Evolutionary conservation across 1,140 invertebrate species (phyloP).

Genomic region (Chironomus tepperi): DNA sequence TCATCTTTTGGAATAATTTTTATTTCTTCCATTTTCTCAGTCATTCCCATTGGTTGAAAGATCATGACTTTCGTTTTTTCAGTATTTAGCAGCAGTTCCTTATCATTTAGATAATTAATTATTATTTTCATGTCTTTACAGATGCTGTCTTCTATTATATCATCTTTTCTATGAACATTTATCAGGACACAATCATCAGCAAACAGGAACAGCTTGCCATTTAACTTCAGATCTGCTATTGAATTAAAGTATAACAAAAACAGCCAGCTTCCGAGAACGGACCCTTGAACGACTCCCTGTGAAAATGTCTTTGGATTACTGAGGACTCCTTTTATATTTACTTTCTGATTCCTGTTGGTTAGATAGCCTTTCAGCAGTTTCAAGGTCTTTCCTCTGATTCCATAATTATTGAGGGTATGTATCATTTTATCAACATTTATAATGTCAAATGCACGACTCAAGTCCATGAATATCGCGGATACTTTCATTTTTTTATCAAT

Average conservation of each 20-base stretch:
- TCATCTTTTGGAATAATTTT: background rate
- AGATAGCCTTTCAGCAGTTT: conserved; percentile 29
- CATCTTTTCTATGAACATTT: background rate
- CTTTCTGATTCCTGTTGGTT: conserved; percentile 26
- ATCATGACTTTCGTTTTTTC: conserved; percentile 29
- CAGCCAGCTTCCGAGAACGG: conserved; percentile 26
- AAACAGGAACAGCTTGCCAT: background rate
- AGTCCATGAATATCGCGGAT: conserved; percentile 31
- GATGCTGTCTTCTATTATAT: background rate
- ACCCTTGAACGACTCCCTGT: conserved; percentile 28
- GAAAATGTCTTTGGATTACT: conserved; percentile 1
- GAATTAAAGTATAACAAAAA: conserved; percentile 21
- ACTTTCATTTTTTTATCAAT: conserved; percentile 28
- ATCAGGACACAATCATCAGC: conserved; percentile 13
- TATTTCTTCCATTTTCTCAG: no score
- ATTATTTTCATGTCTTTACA: conserved; percentile 18
- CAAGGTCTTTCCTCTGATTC: conserved; percentile 29
- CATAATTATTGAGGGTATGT: conserved; percentile 29
- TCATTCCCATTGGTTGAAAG: conserved; percentile 24
- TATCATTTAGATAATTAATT: background rate
- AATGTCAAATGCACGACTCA: conserved; percentile 35
- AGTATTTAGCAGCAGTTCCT: background rate
- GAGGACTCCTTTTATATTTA: background rate
- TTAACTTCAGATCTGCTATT: background rate
- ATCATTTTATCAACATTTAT: conserved; percentile 31